phyloP scores from a whole-genome alignment of 2,797 vertebrate species.

The Falco biarmicus region DNA sequence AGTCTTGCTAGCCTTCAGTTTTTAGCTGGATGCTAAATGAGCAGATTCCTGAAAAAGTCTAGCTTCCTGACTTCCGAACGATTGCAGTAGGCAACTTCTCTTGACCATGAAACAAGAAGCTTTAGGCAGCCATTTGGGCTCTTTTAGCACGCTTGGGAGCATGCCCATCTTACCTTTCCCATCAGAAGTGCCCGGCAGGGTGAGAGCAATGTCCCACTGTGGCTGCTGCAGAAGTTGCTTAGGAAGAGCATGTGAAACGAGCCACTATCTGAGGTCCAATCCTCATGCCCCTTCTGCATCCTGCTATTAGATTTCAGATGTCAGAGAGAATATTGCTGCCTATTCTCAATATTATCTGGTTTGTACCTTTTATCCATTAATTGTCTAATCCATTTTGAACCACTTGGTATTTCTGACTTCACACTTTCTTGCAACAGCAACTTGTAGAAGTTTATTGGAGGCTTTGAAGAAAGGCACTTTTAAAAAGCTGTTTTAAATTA shows the following conservation, averaged over 20 bases:
- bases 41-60: neutral
- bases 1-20: neutral
- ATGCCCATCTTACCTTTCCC: neutral
- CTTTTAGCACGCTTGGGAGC: neutral
- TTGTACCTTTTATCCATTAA: conserved; percentile 25
- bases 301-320: neutral
- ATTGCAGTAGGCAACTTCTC: neutral
- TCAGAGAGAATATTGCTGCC: neutral
- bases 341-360: neutral
- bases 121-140: neutral
- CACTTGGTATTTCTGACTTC: neutral
- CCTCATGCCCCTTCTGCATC: neutral
- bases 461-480: conserved; percentile 3
- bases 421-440: neutral
- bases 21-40: neutral
- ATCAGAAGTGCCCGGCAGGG: neutral
- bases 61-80: neutral
- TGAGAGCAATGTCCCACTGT: neutral
- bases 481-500: conserved; percentile 31
- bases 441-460: neutral
- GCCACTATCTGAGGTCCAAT: neutral
- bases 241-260: neutral
- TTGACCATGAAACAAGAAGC: neutral
- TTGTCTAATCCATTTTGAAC: conserved; percentile 4
- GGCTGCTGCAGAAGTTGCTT: neutral